These are phyloP conservation scores for Apodemia zela DNA, from an alignment of 2,888 invertebrate genomes.

Conservation along the genomic window DNA sequence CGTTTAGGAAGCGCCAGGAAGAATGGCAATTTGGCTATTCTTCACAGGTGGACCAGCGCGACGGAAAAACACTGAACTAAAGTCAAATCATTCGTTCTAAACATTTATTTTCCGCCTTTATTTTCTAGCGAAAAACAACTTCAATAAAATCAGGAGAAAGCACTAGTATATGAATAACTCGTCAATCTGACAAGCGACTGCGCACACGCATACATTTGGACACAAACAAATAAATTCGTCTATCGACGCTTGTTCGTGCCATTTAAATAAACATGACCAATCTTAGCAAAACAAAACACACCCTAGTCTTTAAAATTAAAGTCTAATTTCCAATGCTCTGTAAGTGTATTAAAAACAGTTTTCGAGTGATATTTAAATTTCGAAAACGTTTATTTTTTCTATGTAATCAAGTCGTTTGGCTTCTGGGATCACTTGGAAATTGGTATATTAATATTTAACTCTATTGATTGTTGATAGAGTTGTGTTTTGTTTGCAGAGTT, in stretches of 20 bases:
- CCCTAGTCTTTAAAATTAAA: slow-evolving; percentile 31
- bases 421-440: slow-evolving; percentile 48
- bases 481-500: slow-evolving; percentile 30
- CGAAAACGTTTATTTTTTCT: slow-evolving; percentile 45
- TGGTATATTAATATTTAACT: slow-evolving; percentile 27
- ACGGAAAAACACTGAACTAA: too few species aligned
- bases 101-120: too few species aligned
- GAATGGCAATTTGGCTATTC: too few species aligned
- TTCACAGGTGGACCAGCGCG: too few species aligned
- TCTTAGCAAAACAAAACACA: slow-evolving; percentile 24
- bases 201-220: slow-evolving; percentile 41
- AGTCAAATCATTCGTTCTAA: too few species aligned
- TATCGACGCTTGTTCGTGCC: slow-evolving; percentile 41
- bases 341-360: slow-evolving; percentile 38
- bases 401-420: slow-evolving; percentile 48
- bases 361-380: slow-evolving; percentile 53
- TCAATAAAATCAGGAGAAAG: not conserved
- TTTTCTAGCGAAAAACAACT: not conserved
- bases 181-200: slow-evolving; percentile 44
- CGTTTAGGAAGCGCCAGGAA: too few species aligned
- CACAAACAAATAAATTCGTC: slow-evolving; percentile 49
- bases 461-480: slow-evolving; percentile 32
- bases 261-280: slow-evolving; percentile 39
- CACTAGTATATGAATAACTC: slow-evolving; percentile 26
- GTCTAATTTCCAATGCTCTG: slow-evolving; percentile 24